Conservation (phyloP, 2,888 invertebrate genomes). For the Helobdella robusta region DNA sequence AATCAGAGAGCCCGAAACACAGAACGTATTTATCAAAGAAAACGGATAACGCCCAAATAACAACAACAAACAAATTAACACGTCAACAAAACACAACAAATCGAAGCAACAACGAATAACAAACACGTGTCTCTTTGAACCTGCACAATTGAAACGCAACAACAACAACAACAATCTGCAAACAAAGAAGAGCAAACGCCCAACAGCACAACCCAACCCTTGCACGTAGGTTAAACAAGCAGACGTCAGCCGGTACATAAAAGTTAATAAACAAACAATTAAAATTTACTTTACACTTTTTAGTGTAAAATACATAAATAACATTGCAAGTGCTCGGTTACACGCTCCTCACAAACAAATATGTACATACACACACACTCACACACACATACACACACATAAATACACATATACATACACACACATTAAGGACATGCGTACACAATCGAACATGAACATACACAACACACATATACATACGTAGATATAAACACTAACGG, state of each 20-base stretch:
- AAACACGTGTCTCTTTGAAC: too few relatives aligned
- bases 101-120: too few relatives aligned
- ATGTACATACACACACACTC: conserved; percentile 1
- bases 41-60: too few relatives aligned
- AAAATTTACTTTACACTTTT: neutral
- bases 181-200: too few relatives aligned
- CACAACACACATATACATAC: neutral
- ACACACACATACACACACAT: conserved; percentile 14
- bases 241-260: neutral
- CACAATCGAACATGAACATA: conserved; percentile 4
- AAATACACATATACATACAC: conserved; percentile 16
- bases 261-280: conserved; percentile 2
- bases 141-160: too few relatives aligned
- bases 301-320: neutral
- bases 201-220: too few relatives aligned
- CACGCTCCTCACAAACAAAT: neutral
- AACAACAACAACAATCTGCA: too few relatives aligned
- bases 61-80: too few relatives aligned
- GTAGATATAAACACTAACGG: neutral
- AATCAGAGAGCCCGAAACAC: too few relatives aligned
- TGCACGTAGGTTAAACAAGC: neutral
- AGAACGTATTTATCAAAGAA: too few relatives aligned
- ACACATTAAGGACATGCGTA: neutral
- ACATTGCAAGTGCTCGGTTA: neutral
- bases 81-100: too few relatives aligned